Conservation (phyloP, 1,140 invertebrate genomes). For the Diorhabda carinulata region DNA sequence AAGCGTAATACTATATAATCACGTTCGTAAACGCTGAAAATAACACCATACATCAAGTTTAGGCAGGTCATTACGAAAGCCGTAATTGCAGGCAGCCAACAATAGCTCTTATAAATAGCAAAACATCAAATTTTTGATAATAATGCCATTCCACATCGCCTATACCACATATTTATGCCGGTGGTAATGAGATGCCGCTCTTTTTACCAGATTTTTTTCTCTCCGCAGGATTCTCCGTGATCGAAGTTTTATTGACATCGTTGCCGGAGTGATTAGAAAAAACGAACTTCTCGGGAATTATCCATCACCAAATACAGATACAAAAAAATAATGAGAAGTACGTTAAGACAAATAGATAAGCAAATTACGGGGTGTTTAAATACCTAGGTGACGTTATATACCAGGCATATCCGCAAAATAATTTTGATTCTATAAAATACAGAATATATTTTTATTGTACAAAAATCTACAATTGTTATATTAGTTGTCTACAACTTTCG, state of each 20-base stretch:
- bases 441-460: too few relatives aligned
- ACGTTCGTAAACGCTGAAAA: background rate
- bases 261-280: background rate
- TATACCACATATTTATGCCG: conserved; percentile 15
- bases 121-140: conserved; percentile 19
- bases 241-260: background rate
- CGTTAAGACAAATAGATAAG: too few relatives aligned
- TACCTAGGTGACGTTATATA: too few relatives aligned
- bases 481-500: too few relatives aligned
- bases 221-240: conserved; percentile 16
- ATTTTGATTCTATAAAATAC: too few relatives aligned
- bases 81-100: conserved; percentile 5
- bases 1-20: background rate
- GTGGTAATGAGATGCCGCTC: conserved; percentile 22
- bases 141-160: conserved; percentile 16
- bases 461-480: too few relatives aligned
- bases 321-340: too few relatives aligned
- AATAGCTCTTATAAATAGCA: conserved; percentile 15
- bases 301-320: too few relatives aligned
- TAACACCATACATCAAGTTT: background rate
- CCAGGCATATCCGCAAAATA: too few relatives aligned
- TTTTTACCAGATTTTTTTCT: conserved; percentile 17
- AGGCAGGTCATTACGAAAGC: background rate
- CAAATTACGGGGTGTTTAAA: too few relatives aligned
- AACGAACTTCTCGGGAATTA: too few relatives aligned